These are phyloP conservation scores for Smittia aterrima DNA, from an alignment of 2,888 invertebrate species.

Conservation along the genomic window DNA sequence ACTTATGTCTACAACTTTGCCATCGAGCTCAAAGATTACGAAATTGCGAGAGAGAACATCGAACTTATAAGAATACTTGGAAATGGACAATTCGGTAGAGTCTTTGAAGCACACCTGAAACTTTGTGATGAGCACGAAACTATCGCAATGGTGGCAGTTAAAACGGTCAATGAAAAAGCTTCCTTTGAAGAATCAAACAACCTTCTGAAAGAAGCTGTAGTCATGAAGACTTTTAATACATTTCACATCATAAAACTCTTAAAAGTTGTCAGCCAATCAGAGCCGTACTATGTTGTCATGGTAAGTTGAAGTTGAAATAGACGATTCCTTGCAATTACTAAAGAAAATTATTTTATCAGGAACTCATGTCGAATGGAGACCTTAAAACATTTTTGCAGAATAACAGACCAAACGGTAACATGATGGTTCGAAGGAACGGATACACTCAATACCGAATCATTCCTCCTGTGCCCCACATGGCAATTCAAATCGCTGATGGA, in stretches of 20 bases:
- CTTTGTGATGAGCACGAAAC: too few relatives aligned
- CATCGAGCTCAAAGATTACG: too few relatives aligned
- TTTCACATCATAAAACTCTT: background rate
- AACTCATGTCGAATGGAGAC: background rate
- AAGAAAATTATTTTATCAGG: background rate
- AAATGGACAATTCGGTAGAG: too few relatives aligned
- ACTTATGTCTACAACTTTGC: too few relatives aligned
- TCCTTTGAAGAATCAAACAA: too few relatives aligned
- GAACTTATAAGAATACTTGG: too few relatives aligned
- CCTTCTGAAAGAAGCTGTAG: background rate
- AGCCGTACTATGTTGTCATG: background rate
- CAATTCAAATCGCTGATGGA: conserved; percentile 19
- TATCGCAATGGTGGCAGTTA: too few relatives aligned
- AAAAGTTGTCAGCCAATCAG: background rate
- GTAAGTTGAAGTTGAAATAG: too few relatives aligned
- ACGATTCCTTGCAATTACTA: too few relatives aligned
- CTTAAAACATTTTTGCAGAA: background rate
- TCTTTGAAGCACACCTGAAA: too few relatives aligned
- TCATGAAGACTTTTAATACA: background rate
- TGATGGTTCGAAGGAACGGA: background rate
- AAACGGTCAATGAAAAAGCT: too few relatives aligned
- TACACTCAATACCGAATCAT: background rate
- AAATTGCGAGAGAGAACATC: too few relatives aligned
- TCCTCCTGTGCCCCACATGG: conserved; percentile 1
- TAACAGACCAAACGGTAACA: background rate